Conservation (phyloP, 2,888 invertebrate species). For the Pomacea canaliculata region DNA sequence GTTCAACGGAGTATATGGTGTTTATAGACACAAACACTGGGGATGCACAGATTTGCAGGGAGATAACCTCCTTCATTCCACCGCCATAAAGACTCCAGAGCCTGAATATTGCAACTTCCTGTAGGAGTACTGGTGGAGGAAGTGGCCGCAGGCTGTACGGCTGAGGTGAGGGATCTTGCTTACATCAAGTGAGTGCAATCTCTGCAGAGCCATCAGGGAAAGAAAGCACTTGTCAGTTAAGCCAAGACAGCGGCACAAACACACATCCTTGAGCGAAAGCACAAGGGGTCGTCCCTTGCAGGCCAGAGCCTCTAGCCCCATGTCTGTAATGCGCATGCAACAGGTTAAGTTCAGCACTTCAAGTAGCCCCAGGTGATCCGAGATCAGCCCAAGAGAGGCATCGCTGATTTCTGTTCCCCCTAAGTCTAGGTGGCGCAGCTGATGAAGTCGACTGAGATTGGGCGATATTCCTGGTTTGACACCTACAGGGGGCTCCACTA, state of each 20-base stretch:
- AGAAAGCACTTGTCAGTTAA: constrained; percentile 33
- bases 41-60: too few species aligned
- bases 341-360: constrained; percentile 85
- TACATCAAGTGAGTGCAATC: constrained; percentile 28
- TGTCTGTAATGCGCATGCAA: constrained; percentile 89
- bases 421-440: constrained; percentile 81
- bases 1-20: too few species aligned
- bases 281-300: constrained; percentile 31
- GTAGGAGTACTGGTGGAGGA: constrained; percentile 15
- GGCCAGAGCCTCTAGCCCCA: constrained; percentile 78
- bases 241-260: constrained; percentile 31
- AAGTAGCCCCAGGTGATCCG: constrained; percentile 71
- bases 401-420: constrained; percentile 92
- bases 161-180: constrained; percentile 33
- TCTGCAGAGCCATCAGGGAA: constrained; percentile 24
- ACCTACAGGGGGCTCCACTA: constrained; percentile 88
- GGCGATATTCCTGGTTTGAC: constrained; percentile 78
- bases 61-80: too few species aligned
- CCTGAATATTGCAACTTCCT: constrained; percentile 1
- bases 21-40: too few species aligned
- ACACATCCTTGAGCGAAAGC: constrained; percentile 26
- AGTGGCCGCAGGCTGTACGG: constrained; percentile 30
- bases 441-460: constrained; percentile 83
- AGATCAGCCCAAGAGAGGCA: constrained; percentile 77
- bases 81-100: too few species aligned